Evolutionary conservation across 2,888 invertebrate genomes (phyloP).

Genomic region (Ichneumon xanthorius): DNA sequence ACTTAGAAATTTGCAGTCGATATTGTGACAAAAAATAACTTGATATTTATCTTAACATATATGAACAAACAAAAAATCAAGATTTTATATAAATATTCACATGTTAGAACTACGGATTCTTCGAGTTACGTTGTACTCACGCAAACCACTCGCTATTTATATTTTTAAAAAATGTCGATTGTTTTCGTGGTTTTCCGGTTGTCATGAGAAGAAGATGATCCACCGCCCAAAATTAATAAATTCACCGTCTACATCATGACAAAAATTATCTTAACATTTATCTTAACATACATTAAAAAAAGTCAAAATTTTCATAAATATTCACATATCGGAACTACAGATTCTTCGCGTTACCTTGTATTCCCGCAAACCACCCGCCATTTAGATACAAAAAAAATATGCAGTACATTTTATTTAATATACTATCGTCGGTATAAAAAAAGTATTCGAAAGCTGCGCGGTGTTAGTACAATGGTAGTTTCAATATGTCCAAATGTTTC

Average conservation of each 20-base stretch:
- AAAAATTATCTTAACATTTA: no score
- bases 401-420: neutral
- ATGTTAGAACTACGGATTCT: neutral
- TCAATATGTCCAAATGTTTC: conserved; percentile 82
- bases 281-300: no score
- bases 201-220: no score
- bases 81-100: neutral
- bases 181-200: neutral
- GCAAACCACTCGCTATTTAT: neutral
- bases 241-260: neutral
- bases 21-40: no score
- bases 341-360: neutral
- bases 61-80: no score
- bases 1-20: neutral
- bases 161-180: neutral
- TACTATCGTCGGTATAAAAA: conserved; percentile 10
- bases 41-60: no score
- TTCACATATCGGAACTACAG: neutral
- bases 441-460: conserved; percentile 33
- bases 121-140: neutral
- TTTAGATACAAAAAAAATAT: neutral
- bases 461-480: conserved; percentile 66
- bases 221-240: no score
- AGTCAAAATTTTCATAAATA: no score
- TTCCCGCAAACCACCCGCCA: neutral